Evolutionary conservation across 37 sponge, comb jelly and placozoan genomes (phyloP).

Genomic region (Bolinopsis microptera): DNA sequence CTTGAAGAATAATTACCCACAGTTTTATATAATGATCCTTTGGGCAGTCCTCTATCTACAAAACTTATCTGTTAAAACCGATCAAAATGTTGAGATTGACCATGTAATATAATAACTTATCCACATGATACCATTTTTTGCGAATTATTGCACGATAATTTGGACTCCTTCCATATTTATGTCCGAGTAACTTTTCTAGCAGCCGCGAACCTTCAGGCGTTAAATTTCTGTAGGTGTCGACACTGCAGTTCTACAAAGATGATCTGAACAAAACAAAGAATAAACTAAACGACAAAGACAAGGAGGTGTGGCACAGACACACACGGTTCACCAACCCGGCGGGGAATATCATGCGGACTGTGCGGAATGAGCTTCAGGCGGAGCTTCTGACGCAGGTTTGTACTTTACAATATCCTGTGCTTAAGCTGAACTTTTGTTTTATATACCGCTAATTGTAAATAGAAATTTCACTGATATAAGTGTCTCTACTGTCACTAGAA

Average conservation of each 20-base stretch:
- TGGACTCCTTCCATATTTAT: too few relatives aligned
- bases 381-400: conserved; percentile 80
- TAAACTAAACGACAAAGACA: conserved; percentile 78
- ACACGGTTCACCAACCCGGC: conserved; percentile 82
- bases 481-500: too few relatives aligned
- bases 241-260: conserved; percentile 69
- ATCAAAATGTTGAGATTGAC: too few relatives aligned
- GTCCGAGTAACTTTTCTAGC: neutral
- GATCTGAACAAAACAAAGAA: conserved; percentile 72
- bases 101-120: too few relatives aligned
- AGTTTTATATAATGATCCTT: neutral
- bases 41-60: conserved; percentile 50
- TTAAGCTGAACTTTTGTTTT: too few relatives aligned
- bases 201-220: neutral
- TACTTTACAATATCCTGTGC: too few relatives aligned
- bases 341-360: conserved; percentile 69
- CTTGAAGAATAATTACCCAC: conserved; percentile 17
- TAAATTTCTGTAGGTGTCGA: conserved; percentile 26
- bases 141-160: too few relatives aligned
- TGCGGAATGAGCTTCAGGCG: conserved; percentile 74
- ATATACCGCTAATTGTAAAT: too few relatives aligned
- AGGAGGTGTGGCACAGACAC: conserved; percentile 83
- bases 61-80: too few relatives aligned
- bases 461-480: too few relatives aligned
- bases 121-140: too few relatives aligned